Evolutionary conservation across 2,797 vertebrate species (phyloP).

Genomic region (Poeciliopsis gracilis): DNA sequence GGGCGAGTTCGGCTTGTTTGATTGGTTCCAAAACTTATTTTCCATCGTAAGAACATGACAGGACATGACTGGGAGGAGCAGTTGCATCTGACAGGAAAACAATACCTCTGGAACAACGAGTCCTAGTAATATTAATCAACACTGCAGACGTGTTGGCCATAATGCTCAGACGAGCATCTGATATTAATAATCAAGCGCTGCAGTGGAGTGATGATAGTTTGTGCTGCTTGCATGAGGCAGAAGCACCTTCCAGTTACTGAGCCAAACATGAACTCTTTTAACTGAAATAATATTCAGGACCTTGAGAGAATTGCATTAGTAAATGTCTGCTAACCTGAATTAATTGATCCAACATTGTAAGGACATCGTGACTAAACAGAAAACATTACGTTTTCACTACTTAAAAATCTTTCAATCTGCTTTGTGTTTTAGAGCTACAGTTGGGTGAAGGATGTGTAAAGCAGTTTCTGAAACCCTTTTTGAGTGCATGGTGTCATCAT

Average conservation of each 20-base stretch:
- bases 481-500: neutral
- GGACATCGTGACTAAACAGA: neutral
- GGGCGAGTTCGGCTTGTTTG: neutral
- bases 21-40: neutral
- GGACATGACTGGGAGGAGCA: neutral
- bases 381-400: neutral
- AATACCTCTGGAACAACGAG: neutral
- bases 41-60: neutral
- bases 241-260: neutral
- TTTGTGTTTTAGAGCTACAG: neutral
- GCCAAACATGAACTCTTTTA: neutral
- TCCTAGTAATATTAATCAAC: neutral
- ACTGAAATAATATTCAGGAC: neutral
- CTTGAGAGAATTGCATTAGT: neutral
- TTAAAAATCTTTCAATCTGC: neutral
- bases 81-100: neutral
- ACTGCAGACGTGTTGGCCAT: neutral
- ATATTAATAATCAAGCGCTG: neutral
- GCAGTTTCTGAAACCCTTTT: neutral
- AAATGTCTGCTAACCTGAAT: neutral
- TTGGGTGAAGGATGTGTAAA: neutral
- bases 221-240: neutral
- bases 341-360: neutral
- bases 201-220: neutral
- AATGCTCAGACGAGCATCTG: neutral